phyloP scores from a whole-genome alignment of 2,888 invertebrate species.

The Carabus problematicus region DNA sequence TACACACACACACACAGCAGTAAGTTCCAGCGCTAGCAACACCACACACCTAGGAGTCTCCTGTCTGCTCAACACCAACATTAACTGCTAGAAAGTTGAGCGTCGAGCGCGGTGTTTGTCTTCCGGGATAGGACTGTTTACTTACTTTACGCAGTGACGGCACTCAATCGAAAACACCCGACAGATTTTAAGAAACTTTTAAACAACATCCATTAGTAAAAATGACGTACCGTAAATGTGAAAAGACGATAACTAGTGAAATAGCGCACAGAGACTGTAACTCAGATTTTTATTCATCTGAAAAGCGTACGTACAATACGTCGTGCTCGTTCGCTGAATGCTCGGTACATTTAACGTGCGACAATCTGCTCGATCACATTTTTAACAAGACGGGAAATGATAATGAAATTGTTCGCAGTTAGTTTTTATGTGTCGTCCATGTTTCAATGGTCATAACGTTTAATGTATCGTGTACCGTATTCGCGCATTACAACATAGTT shows the following conservation, averaged over 20 bases:
- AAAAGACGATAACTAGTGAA: too few relatives aligned
- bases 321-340: too few relatives aligned
- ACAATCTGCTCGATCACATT: conserved; percentile 19
- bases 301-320: too few relatives aligned
- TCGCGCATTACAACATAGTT: conserved; percentile 23
- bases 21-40: not conserved
- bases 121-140: conserved; percentile 33
- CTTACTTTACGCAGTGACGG: conserved; percentile 38
- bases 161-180: conserved; percentile 18
- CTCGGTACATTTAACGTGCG: not conserved
- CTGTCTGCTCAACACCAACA: conserved; percentile 30
- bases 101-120: conserved; percentile 37
- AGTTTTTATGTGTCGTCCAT: conserved; percentile 28
- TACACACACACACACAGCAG: conserved; percentile 1
- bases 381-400: conserved; percentile 28
- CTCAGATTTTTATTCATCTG: too few relatives aligned
- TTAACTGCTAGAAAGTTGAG: conserved; percentile 32
- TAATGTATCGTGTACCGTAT: conserved; percentile 18
- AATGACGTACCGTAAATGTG: conserved; percentile 26
- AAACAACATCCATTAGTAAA: conserved; percentile 41
- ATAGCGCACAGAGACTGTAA: too few relatives aligned
- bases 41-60: conserved; percentile 2
- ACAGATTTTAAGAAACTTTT: conserved; percentile 36
- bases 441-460: conserved; percentile 16
- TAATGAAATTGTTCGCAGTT: conserved; percentile 18